Percentiles rank a stretch among this genome's conserved stretches.
Conservation (phyloP, 1,140 invertebrate genomes). For the Sitophilus oryzae region DNA sequence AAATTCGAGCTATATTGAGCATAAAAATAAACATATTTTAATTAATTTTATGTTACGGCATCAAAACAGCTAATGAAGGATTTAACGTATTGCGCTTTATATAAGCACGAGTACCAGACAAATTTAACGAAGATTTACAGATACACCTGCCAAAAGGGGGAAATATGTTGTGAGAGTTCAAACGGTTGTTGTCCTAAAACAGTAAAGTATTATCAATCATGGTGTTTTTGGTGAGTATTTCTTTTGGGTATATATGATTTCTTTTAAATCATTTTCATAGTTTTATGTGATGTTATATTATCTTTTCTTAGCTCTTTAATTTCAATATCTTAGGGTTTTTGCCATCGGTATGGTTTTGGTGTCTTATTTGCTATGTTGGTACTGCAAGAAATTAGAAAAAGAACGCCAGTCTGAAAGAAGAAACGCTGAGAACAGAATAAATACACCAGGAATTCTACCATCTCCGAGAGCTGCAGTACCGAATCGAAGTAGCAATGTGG, state of each 20-base stretch:
- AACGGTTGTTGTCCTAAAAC: constrained; percentile 2
- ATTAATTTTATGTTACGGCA: too few species aligned
- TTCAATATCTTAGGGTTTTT: constrained; percentile 13
- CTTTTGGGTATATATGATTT: neutral
- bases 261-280: neutral
- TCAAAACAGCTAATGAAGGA: too few species aligned
- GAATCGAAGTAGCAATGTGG: neutral
- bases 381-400: constrained; percentile 15
- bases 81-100: neutral
- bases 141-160: neutral
- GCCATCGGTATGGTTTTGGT: constrained; percentile 2
- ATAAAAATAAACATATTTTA: too few species aligned
- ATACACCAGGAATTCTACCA: neutral
- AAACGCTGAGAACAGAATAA: neutral
- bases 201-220: constrained; percentile 2
- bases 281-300: neutral
- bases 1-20: too few species aligned
- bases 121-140: neutral
- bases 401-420: constrained; percentile 1
- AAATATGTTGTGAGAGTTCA: neutral
- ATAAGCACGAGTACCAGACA: neutral
- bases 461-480: neutral
- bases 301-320: too few species aligned
- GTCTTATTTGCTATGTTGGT: constrained; percentile 11
- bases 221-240: constrained; percentile 7